A percentile compares a stretch with the other conserved stretches of the same genome.
These are phyloP conservation scores for Euwallacea similis DNA, from an alignment of 1,140 invertebrate species.

Conservation along the genomic window DNA sequence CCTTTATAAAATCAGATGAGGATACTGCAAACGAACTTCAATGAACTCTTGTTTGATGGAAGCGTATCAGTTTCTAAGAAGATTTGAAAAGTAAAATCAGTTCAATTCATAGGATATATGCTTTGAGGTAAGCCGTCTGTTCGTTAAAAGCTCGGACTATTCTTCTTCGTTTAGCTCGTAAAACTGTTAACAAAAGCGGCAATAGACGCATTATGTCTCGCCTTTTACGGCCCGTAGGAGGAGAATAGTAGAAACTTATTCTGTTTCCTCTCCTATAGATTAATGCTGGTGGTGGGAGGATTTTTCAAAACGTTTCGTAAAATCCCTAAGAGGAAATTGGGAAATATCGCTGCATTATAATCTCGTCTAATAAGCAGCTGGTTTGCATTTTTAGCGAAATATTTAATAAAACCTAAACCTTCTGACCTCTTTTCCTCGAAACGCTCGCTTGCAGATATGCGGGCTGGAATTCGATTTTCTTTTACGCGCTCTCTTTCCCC, in stretches of 20 bases:
- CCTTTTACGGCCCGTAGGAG: constrained; percentile 11
- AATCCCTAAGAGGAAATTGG: too few species aligned
- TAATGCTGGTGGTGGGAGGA: too few species aligned
- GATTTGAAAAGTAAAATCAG: neutral
- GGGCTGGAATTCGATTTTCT: constrained; percentile 1
- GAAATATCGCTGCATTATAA: too few species aligned
- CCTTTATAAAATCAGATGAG: too few species aligned
- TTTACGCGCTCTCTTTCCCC: neutral
- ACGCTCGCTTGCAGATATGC: constrained; percentile 3
- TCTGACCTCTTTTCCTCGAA: constrained; percentile 1
- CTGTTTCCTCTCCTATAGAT: neutral
- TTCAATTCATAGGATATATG: neutral
- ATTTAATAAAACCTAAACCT: constrained; percentile 6
- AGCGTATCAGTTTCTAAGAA: neutral
- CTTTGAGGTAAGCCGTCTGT: constrained; percentile 4
- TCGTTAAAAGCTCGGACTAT: neutral
- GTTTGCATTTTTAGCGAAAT: constrained; percentile 3
- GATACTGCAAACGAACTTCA: too few species aligned
- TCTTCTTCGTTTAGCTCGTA: constrained; percentile 13
- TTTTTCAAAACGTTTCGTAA: too few species aligned
- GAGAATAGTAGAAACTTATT: constrained; percentile 7
- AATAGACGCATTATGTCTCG: constrained; percentile 9
- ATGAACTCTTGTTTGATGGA: too few species aligned
- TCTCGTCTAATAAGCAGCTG: neutral
- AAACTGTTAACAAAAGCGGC: constrained; percentile 10